These are phyloP conservation scores for Hylomyscus alleni DNA, from an alignment of 2,797 vertebrate genomes.

Conservation along the genomic window DNA sequence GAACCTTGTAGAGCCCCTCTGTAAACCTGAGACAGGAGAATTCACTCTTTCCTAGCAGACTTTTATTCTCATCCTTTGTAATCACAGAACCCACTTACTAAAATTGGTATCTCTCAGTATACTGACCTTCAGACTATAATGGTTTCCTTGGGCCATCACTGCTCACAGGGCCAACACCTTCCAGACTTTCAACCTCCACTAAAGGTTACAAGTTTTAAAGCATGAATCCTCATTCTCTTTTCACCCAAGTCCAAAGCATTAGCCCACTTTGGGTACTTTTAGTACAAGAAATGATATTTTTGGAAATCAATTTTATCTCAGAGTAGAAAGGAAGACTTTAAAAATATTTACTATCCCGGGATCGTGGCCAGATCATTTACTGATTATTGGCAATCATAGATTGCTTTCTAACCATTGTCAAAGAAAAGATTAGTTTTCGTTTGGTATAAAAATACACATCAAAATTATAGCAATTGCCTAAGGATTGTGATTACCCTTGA, in stretches of 20 bases:
- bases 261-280: conserved; percentile 80
- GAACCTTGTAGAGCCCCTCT: not conserved
- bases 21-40: not conserved
- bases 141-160: conserved; percentile 82
- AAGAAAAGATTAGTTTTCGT: conserved; percentile 33
- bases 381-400: not conserved
- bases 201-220: conserved; percentile 86
- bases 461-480: conserved; percentile 55
- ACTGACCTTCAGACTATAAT: conserved; percentile 86
- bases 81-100: conserved; percentile 83
- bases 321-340: conserved; percentile 34
- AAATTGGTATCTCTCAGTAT: conserved; percentile 82
- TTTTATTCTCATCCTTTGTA: not conserved
- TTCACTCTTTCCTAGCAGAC: not conserved
- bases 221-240: conserved; percentile 78
- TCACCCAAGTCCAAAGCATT: conserved; percentile 86
- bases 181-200: conserved; percentile 81
- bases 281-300: conserved; percentile 84
- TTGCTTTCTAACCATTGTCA: conserved; percentile 53
- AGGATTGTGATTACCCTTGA: not conserved
- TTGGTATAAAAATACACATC: conserved; percentile 32
- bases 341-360: not conserved
- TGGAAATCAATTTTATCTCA: conserved; percentile 83
- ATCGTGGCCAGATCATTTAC: conserved; percentile 9
- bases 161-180: conserved; percentile 76